phyloP scores from a whole-genome alignment of 2,888 invertebrate species.

The Spatulosminthurus flaviceps region DNA sequence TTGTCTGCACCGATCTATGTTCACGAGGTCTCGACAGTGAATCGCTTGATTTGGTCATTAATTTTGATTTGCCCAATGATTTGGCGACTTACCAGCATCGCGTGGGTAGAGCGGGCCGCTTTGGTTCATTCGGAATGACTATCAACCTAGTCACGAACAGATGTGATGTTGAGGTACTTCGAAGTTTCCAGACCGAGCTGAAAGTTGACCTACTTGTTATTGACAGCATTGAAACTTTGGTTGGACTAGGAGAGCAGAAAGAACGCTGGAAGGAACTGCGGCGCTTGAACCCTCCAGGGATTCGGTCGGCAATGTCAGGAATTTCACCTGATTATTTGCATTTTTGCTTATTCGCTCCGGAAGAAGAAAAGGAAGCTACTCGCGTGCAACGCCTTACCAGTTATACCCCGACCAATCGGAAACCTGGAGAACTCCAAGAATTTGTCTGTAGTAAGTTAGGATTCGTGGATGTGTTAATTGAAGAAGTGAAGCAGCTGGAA shows the following conservation, averaged over 20 bases:
- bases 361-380: neutral
- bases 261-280: constrained; percentile 30
- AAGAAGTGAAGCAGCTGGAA: neutral
- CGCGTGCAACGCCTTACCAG: neutral
- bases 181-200: constrained; percentile 64
- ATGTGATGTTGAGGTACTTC: constrained; percentile 73
- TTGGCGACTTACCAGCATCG: constrained; percentile 89
- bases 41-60: constrained; percentile 91
- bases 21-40: constrained; percentile 95
- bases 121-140: constrained; percentile 84
- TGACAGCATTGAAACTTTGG: constrained; percentile 26
- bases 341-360: neutral
- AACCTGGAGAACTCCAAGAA: neutral
- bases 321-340: neutral
- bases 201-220: constrained; percentile 23
- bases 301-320: neutral
- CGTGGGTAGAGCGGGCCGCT: constrained; percentile 94
- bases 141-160: constrained; percentile 78
- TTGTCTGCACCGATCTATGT: constrained; percentile 72
- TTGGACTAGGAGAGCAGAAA: neutral
- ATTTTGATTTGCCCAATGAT: constrained; percentile 85
- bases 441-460: neutral
- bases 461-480: constrained; percentile 15
- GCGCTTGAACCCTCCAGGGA: neutral
- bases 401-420: neutral